Conservation (phyloP, 1,140 invertebrate species). For the Amyelois transitella region DNA sequence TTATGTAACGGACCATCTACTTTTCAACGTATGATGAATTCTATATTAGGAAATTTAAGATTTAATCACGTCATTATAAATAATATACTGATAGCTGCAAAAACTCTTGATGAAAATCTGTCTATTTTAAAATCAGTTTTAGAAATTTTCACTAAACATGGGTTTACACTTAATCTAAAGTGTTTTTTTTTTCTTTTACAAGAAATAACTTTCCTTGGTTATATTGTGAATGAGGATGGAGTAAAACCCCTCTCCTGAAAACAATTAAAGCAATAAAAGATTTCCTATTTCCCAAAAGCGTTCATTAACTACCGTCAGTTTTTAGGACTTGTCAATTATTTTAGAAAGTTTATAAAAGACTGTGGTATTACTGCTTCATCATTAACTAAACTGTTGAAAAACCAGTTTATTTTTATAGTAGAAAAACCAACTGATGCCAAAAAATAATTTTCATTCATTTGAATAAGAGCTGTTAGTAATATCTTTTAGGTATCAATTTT, state of each 20-base stretch:
- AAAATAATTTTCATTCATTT: constrained; percentile 20
- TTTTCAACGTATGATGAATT: constrained; percentile 22
- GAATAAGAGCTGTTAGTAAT: constrained; percentile 36
- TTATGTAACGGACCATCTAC: constrained; percentile 14
- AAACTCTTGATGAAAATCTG: constrained; percentile 17
- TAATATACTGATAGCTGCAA: constrained; percentile 24
- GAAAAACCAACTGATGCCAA: constrained; percentile 16
- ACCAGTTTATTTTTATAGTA: constrained; percentile 21
- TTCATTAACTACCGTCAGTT: constrained; percentile 28
- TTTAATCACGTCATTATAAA: constrained; percentile 15
- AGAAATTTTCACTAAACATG: constrained; percentile 11
- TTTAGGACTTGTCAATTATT: constrained; percentile 27
- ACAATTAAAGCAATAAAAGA: constrained; percentile 17
- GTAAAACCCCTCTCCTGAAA: constrained; percentile 12
- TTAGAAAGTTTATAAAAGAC: constrained; percentile 37
- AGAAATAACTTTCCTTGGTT: constrained; percentile 14
- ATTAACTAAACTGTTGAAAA: constrained; percentile 25
- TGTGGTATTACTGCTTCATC: constrained; percentile 27
- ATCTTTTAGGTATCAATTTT: constrained; percentile 21
- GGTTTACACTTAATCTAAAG: constrained; percentile 12
- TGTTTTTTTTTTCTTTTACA: constrained; percentile 12
- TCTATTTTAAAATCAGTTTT: constrained; percentile 8
- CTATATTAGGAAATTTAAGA: constrained; percentile 13
- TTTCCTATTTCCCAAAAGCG: constrained; percentile 29
- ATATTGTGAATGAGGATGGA: constrained; percentile 11